phyloP scores from a whole-genome alignment of 2,113 vertebrate species.

The Mus musculus region GRCm39 chr6:97853501-97854000 shows the following conservation, averaged over 20 bases:
- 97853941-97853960: background rate
- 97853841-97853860: background rate
- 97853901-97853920: background rate
- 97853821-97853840: background rate
- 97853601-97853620: background rate
- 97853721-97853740: background rate
- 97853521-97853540: background rate
- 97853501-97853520: background rate
- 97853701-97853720: background rate
- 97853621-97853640: background rate
- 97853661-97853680: background rate
- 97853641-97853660: background rate
- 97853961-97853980: background rate
- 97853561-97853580: background rate
- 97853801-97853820: background rate
- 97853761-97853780: background rate
- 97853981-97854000: background rate
- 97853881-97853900: background rate
- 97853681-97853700: conserved; percentile 25
- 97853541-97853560: background rate
- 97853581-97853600: background rate
- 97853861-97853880: background rate
- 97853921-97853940: background rate
- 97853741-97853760: conserved; percentile 11
- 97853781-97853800: background rate